Evolutionary conservation across 2,113 vertebrate species (phyloP).

Genomic region (Chionodraco myersi): DNA sequence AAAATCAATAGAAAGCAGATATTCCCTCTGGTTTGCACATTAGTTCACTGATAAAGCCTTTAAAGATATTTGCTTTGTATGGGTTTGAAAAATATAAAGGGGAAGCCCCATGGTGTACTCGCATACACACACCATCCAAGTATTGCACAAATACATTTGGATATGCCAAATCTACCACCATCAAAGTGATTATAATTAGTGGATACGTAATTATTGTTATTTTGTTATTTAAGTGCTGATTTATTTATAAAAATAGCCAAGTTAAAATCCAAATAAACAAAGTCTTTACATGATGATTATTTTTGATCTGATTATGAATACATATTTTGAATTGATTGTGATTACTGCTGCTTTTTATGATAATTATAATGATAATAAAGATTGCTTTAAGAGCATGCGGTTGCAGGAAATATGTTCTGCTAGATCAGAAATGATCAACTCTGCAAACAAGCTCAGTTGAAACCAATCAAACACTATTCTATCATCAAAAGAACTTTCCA

Average conservation of each 20-base stretch:
- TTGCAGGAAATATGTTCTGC: too few relatives aligned
- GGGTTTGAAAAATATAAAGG: neutral
- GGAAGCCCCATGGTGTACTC: too few relatives aligned
- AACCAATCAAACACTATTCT: too few relatives aligned
- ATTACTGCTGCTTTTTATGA: neutral
- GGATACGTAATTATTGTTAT: neutral
- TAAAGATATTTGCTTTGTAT: neutral
- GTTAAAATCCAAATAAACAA: neutral
- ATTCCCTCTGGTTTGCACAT: neutral
- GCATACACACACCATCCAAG: neutral
- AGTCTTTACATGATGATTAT: neutral
- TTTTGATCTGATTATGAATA: neutral
- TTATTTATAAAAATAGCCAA: neutral
- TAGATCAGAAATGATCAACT: too few relatives aligned
- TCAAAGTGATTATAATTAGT: constrained; percentile 8
- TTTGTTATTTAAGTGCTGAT: constrained; percentile 1
- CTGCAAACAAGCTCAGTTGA: neutral
- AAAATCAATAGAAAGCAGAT: neutral
- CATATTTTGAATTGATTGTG: neutral
- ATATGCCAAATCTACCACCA: neutral
- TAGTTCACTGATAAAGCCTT: neutral
- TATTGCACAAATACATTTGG: neutral
- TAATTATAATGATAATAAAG: neutral
- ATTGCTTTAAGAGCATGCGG: neutral
- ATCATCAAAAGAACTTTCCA: too few relatives aligned